A percentile compares a stretch with the other conserved stretches of the same genome.
These are phyloP conservation scores for Shargacucullia verbasci DNA, from an alignment of 2,888 invertebrate species.

Conservation along the genomic window DNA sequence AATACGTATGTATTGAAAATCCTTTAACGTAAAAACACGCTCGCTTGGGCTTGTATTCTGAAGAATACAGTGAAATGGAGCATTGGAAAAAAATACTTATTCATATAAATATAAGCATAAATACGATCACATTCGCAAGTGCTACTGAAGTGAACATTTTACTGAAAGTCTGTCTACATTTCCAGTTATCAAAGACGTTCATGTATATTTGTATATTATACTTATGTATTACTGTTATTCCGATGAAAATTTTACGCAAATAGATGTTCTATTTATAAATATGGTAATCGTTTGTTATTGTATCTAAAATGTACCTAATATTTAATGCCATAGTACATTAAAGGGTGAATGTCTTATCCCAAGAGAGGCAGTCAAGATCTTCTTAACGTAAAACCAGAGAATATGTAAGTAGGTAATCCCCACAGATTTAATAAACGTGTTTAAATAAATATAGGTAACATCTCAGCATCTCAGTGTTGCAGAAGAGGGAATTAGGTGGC, in stretches of 20 bases:
- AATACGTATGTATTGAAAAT: slow-evolving; percentile 30
- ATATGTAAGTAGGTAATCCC: slow-evolving; percentile 19
- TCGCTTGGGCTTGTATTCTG: slow-evolving; percentile 11
- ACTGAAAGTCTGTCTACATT: slow-evolving; percentile 15
- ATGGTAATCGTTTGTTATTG: slow-evolving; percentile 2
- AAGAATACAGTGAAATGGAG: slow-evolving; percentile 6
- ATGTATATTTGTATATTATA: background rate
- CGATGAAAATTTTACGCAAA: background rate
- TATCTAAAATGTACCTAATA: slow-evolving; percentile 20
- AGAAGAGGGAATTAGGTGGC: background rate
- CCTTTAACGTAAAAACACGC: slow-evolving; percentile 10
- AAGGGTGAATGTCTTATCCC: slow-evolving; percentile 12
- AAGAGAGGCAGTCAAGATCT: slow-evolving; percentile 14
- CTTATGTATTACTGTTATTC: too few relatives aligned
- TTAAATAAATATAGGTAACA: background rate
- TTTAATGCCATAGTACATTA: slow-evolving; percentile 19
- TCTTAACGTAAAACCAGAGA: slow-evolving; percentile 23
- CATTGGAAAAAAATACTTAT: background rate
- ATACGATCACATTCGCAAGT: background rate
- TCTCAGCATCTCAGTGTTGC: background rate
- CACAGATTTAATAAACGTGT: slow-evolving; percentile 26
- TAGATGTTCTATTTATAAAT: slow-evolving; percentile 11
- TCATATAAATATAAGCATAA: background rate
- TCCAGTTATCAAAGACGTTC: background rate
- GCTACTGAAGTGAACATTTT: slow-evolving; percentile 15